Conservation (phyloP, 2,113 vertebrate genomes). For the Upupa epops region DNA sequence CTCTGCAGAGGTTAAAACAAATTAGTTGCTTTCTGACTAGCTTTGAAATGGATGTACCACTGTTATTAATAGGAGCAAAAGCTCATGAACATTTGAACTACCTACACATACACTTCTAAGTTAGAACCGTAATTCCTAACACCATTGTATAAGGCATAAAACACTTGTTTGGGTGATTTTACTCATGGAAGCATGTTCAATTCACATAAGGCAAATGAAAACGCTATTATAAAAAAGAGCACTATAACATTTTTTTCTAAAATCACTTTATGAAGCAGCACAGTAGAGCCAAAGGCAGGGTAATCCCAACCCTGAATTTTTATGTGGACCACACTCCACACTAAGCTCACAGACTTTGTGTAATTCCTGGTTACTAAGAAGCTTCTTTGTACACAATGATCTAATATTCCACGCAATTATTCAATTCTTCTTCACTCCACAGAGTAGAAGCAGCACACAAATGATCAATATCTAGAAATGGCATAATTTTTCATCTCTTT, state of each 20-base stretch:
- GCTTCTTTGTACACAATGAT: not conserved
- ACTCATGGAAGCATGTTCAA: not conserved
- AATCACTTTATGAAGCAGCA: not conserved
- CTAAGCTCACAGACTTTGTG: not conserved
- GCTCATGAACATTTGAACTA: not conserved
- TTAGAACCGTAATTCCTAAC: not conserved
- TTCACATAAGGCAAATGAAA: not conserved
- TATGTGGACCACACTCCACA: not conserved
- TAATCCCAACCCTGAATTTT: not conserved
- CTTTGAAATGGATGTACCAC: not conserved
- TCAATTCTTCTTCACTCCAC: not conserved
- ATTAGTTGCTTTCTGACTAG: not conserved
- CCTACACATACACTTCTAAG: not conserved
- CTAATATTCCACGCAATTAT: not conserved
- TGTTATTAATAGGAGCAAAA: not conserved
- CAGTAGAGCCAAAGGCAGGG: not conserved
- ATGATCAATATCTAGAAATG: slow-evolving; percentile 28
- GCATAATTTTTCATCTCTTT: not conserved
- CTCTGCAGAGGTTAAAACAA: not conserved
- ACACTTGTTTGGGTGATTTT: not conserved
- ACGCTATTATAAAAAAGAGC: not conserved
- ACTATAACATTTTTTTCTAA: not conserved
- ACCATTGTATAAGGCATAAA: not conserved
- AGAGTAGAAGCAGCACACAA: not conserved
- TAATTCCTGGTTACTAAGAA: slow-evolving; percentile 14